Percentiles rank a stretch among this genome's conserved stretches.
phyloP scores from a whole-genome alignment of 23 tunicate species.

The Phallusia fumigata region DNA sequence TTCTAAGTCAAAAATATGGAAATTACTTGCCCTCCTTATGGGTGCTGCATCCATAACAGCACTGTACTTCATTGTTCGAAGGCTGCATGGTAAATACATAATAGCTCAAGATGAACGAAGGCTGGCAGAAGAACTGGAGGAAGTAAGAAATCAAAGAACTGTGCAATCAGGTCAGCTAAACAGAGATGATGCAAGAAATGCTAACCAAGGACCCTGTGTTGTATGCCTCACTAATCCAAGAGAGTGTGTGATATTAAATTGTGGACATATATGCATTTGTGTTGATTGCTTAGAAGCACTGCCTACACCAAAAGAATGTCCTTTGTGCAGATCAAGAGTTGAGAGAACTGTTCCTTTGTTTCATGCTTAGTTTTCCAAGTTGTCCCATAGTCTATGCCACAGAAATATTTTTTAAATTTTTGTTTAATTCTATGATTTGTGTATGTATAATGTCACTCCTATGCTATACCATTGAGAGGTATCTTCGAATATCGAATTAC shows the following conservation, averaged over 20 bases:
- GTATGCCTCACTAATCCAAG: conserved; percentile 75
- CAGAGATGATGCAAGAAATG: conserved; percentile 3
- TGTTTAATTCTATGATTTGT: too few species aligned
- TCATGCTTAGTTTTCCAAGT: conserved; percentile 38
- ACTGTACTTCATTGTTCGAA: conserved; percentile 34
- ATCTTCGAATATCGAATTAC: too few species aligned
- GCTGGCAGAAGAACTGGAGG: conserved; percentile 31
- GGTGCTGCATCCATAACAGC: conserved; percentile 53
- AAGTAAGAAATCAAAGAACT: conserved; percentile 41
- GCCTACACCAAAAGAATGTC: conserved; percentile 76
- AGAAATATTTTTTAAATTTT: background rate
- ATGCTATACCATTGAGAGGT: too few species aligned
- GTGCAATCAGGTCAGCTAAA: conserved; percentile 14
- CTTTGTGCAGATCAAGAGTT: conserved; percentile 66
- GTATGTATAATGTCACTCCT: too few species aligned
- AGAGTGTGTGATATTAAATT: conserved; percentile 76
- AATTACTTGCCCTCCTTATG: conserved; percentile 36
- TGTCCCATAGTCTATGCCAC: too few species aligned
- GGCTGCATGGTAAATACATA: conserved; percentile 28
- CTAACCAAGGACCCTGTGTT: conserved; percentile 30
- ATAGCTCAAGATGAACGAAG: conserved; percentile 26
- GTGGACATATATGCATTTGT: conserved; percentile 92
- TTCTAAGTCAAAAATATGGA: conserved; percentile 47
- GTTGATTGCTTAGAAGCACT: conserved; percentile 74
- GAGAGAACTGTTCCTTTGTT: conserved; percentile 58